These are phyloP conservation scores for Candoia aspera DNA, from an alignment of 2,113 vertebrate species.

Conservation along the genomic window DNA sequence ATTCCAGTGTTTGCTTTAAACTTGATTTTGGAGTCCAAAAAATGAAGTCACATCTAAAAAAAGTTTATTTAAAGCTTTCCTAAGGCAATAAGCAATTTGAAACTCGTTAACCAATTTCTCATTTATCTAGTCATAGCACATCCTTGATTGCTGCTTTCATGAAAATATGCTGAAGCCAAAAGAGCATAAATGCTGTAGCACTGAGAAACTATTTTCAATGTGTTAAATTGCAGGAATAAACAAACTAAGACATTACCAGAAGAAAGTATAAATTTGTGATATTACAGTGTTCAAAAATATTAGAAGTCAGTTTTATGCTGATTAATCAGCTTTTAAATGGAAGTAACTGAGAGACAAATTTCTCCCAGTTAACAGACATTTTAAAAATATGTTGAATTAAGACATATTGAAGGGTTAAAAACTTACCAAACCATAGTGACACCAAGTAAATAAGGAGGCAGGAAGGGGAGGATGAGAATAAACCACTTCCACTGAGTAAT, in stretches of 20 bases:
- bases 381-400: constrained; percentile 4
- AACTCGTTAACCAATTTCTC: constrained; percentile 46
- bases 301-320: constrained; percentile 50
- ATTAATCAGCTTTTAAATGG: constrained; percentile 50
- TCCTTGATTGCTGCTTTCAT: constrained; percentile 57
- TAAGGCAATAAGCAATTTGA: constrained; percentile 55
- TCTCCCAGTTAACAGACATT: constrained; percentile 17
- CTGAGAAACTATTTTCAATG: constrained; percentile 14
- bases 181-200: constrained; percentile 34
- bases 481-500: not conserved
- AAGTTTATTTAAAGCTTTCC: constrained; percentile 39
- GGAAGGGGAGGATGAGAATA: not conserved
- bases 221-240: constrained; percentile 40
- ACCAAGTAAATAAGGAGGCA: not conserved
- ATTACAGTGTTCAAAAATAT: constrained; percentile 50
- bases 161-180: constrained; percentile 25
- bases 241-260: constrained; percentile 13
- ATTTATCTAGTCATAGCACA: constrained; percentile 47
- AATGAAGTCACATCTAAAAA: constrained; percentile 6
- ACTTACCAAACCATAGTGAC: constrained; percentile 27
- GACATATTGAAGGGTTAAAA: not conserved
- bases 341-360: not conserved
- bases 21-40: constrained; percentile 20
- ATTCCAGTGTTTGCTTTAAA: constrained; percentile 14
- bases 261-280: constrained; percentile 47